Conservation (phyloP, 1,140 invertebrate genomes). For the Lepidurus apus region DNA sequence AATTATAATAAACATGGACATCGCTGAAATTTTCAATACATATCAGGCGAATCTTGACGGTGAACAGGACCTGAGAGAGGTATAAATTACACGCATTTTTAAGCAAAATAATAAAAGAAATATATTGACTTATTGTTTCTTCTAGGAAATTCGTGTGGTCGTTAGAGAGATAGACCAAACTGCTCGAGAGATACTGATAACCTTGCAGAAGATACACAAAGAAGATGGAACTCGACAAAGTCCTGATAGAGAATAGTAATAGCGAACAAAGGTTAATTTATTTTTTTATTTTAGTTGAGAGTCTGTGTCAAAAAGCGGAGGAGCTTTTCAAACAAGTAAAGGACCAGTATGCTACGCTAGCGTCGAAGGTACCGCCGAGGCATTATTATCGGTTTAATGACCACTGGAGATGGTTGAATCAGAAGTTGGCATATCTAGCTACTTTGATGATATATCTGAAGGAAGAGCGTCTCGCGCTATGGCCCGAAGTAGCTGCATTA, state of each 20-base stretch:
- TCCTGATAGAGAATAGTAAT: conserved; percentile 36
- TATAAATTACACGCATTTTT: conserved; percentile 40
- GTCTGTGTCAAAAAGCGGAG: conserved; percentile 54
- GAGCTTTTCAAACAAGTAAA: conserved; percentile 54
- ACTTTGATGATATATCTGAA: conserved; percentile 74
- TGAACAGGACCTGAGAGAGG: conserved; percentile 60
- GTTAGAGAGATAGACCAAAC: conserved; percentile 64
- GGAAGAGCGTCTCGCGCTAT: conserved; percentile 62
- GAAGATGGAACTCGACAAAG: conserved; percentile 53
- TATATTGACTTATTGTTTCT: too few relatives aligned
- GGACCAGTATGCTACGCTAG: conserved; percentile 54
- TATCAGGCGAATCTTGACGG: conserved; percentile 59
- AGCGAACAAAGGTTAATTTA: conserved; percentile 33
- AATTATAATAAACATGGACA: conserved; percentile 25
- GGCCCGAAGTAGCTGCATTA: conserved; percentile 68
- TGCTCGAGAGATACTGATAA: conserved; percentile 59
- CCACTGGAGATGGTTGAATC: conserved; percentile 76
- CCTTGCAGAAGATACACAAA: conserved; percentile 67
- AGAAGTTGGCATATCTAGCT: conserved; percentile 68
- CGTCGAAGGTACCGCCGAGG: conserved; percentile 54
- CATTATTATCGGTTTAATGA: conserved; percentile 80
- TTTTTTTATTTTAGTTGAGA: conserved; percentile 48
- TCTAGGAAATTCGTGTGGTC: conserved; percentile 63
- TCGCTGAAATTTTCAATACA: conserved; percentile 52
- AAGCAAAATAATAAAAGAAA: too few relatives aligned